phyloP scores from a whole-genome alignment of 2,888 invertebrate species.

The Brassicogethes aeneus region DNA sequence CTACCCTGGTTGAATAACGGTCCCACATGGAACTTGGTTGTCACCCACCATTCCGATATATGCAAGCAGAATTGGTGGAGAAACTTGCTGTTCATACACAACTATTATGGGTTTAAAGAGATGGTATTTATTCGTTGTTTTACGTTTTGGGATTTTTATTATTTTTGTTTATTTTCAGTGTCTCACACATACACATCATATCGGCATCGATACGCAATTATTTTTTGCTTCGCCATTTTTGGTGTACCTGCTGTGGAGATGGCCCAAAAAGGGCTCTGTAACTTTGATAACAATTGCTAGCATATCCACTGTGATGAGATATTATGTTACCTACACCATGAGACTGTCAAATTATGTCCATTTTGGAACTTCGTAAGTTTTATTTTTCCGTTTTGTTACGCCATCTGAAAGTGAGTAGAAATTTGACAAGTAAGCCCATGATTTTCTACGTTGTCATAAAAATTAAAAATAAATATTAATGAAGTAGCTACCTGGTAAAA shows the following conservation, averaged over 20 bases:
- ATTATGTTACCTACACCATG: slow-evolving; percentile 51
- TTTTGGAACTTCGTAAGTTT: slow-evolving; percentile 59
- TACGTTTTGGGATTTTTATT: no score
- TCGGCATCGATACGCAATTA: slow-evolving; percentile 62
- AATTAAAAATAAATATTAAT: no score
- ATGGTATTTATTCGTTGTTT: slow-evolving; percentile 46
- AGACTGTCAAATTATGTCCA: slow-evolving; percentile 57
- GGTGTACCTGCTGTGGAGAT: slow-evolving; percentile 50
- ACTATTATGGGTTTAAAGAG: slow-evolving; percentile 62
- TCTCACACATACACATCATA: slow-evolving; percentile 61
- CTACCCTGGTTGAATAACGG: slow-evolving; percentile 54
- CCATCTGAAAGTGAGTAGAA: no score
- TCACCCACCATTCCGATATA: slow-evolving; percentile 56
- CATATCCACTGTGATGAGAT: slow-evolving; percentile 52
- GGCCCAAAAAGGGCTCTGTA: slow-evolving; percentile 47
- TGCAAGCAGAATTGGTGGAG: slow-evolving; percentile 64
- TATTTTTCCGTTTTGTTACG: no score
- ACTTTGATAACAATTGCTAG: slow-evolving; percentile 42
- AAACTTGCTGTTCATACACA: slow-evolving; percentile 61
- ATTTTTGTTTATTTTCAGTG: slow-evolving; percentile 43
- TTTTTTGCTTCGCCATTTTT: slow-evolving; percentile 54
- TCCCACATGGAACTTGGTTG: slow-evolving; percentile 61
- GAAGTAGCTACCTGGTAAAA: no score
- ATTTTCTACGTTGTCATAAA: no score
- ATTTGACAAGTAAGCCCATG: no score